phyloP scores from a whole-genome alignment of 2,888 invertebrate genomes.

The Brenthis hecate region DNA sequence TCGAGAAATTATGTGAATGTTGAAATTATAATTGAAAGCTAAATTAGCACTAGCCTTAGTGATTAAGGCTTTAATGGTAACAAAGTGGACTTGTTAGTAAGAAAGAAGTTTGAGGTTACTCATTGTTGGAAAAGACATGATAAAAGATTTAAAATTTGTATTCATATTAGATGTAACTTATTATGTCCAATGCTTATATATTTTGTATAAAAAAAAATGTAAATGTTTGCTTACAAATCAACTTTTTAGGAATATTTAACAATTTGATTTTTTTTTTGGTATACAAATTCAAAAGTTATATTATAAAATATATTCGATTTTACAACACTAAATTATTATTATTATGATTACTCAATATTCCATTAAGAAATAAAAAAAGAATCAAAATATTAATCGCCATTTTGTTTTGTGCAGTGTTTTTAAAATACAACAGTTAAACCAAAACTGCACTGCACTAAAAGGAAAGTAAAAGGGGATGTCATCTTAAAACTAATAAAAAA shows the following conservation, averaged over 20 bases:
- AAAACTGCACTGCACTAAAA: constrained; percentile 40
- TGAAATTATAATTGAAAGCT: constrained; percentile 5
- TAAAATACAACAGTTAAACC: constrained; percentile 30
- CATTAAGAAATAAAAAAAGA: constrained; percentile 7
- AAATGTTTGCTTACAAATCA: constrained; percentile 14
- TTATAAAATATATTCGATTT: constrained; percentile 16
- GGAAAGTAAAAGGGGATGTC: constrained; percentile 33
- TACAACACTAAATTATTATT: constrained; percentile 6
- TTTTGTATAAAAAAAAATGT: constrained; percentile 2
- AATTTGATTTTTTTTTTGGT: constrained; percentile 14
- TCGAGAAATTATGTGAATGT: constrained; percentile 4
- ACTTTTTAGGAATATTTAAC: constrained; percentile 19
- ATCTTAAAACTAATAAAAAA: constrained; percentile 45
- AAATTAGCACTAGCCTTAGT: constrained; percentile 21
- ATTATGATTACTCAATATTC: constrained; percentile 8
- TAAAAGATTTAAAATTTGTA: background rate
- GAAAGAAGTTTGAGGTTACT: no score
- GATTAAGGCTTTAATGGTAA: constrained; percentile 18
- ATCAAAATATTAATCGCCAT: constrained; percentile 9
- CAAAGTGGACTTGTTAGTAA: constrained; percentile 7
- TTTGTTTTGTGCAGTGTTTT: constrained; percentile 12
- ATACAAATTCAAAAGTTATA: constrained; percentile 21
- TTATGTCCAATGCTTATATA: constrained; percentile 4
- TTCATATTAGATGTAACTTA: constrained; percentile 4
- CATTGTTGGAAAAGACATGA: background rate